These are phyloP conservation scores for Bombus huntii DNA, from an alignment of 1,140 invertebrate genomes.

Conservation along the genomic window DNA sequence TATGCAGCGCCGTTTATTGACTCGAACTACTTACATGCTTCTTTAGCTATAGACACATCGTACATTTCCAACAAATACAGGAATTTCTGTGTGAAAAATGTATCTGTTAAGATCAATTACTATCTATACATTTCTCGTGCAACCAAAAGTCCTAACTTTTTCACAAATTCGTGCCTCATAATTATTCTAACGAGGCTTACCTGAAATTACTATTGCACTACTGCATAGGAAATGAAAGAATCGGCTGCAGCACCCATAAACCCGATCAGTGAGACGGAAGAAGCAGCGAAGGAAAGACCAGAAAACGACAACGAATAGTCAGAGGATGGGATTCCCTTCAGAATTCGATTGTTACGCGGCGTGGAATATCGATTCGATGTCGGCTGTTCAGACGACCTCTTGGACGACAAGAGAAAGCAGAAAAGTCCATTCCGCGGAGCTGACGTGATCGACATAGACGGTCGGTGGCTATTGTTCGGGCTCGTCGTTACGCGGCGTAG, in stretches of 20 bases:
- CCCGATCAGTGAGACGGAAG: slow-evolving; percentile 1
- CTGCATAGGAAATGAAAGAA: background rate
- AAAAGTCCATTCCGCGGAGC: slow-evolving; percentile 6
- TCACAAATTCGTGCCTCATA: background rate
- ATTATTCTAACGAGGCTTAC: background rate
- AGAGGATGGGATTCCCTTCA: background rate
- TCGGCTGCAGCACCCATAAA: background rate
- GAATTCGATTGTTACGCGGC: slow-evolving; percentile 53
- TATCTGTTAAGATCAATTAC: no score
- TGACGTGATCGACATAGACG: slow-evolving; percentile 48
- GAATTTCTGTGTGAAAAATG: no score
- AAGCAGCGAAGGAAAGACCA: background rate
- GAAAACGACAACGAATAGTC: slow-evolving; percentile 4
- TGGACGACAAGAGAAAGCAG: slow-evolving; percentile 34
- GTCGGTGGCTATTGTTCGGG: slow-evolving; percentile 38
- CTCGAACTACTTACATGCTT: background rate
- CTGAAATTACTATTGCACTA: background rate
- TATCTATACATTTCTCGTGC: background rate
- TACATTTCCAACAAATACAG: no score
- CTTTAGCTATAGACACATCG: no score
- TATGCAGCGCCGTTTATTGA: background rate
- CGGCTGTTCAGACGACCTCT: slow-evolving; percentile 14
- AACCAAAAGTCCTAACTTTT: background rate
- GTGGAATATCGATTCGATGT: slow-evolving; percentile 49
- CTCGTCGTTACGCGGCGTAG: slow-evolving; percentile 31